phyloP scores from a whole-genome alignment of 92 coral and sea anemone species.

The Anthopleura xanthogrammica region DNA sequence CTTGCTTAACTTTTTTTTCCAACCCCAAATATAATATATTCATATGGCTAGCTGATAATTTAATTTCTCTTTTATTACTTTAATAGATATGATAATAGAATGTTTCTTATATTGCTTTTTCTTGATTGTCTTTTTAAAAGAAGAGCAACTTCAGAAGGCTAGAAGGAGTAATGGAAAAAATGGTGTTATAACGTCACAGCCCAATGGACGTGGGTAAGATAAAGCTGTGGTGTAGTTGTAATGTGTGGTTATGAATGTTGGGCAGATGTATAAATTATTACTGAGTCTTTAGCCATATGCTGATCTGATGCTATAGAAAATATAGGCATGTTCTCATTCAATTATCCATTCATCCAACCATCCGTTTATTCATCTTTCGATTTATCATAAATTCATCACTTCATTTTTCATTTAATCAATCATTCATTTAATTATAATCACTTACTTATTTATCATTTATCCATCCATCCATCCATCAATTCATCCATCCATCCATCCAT shows the following conservation, averaged over 20 bases:
- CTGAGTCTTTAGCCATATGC: too few relatives aligned
- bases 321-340: too few relatives aligned
- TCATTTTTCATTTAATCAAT: background rate
- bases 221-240: conserved; percentile 1
- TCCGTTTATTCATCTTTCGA: too few relatives aligned
- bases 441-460: background rate
- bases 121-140: conserved; percentile 16
- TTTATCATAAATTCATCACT: background rate
- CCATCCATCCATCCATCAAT: background rate
- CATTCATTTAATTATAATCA: background rate
- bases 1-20: too few relatives aligned
- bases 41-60: too few relatives aligned
- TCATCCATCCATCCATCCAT: background rate
- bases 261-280: background rate
- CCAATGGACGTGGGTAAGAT: conserved; percentile 60
- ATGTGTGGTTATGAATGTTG: background rate
- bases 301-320: too few relatives aligned
- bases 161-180: conserved; percentile 52
- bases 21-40: too few relatives aligned
- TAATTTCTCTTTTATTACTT: too few relatives aligned
- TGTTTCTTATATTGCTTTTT: background rate
- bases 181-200: conserved; percentile 49
- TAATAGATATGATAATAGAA: background rate
- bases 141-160: conserved; percentile 66
- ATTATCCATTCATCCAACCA: too few relatives aligned